A percentile compares a stretch with the other conserved stretches of the same genome.
Evolutionary conservation across 2,888 invertebrate species (phyloP).

Genomic region (Nowickia ferox): DNA sequence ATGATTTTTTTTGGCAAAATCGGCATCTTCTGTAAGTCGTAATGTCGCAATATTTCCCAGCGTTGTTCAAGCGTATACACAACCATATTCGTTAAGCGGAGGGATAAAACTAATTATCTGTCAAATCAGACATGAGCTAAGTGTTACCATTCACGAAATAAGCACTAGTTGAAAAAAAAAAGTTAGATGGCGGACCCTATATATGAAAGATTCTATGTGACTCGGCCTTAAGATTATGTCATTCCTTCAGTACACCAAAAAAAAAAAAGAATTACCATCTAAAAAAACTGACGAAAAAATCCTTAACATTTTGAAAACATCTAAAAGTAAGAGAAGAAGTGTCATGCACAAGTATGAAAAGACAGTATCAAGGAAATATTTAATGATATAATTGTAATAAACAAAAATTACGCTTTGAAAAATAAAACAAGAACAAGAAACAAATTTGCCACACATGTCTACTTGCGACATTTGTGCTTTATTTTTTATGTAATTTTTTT

Average conservation of each 20-base stretch:
- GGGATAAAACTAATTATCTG: no score
- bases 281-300: neutral
- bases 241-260: neutral
- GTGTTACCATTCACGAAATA: no score
- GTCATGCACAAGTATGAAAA: conserved; percentile 17
- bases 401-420: conserved; percentile 56
- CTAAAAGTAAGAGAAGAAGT: conserved; percentile 3
- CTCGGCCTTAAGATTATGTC: no score
- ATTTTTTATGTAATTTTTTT: neutral
- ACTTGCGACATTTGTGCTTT: neutral
- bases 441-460: conserved; percentile 54
- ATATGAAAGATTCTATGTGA: no score
- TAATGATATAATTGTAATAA: conserved; percentile 55
- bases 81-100: no score
- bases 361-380: conserved; percentile 60
- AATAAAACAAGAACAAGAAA: conserved; percentile 17
- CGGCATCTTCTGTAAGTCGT: no score
- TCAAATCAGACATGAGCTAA: no score
- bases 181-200: no score
- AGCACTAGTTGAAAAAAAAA: no score
- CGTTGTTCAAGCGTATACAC: no score
- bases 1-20: no score
- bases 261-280: neutral
- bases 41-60: no score
- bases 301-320: neutral